A percentile compares a stretch with the other conserved stretches of the same genome.
These are phyloP conservation scores for Parambassis ranga DNA, from an alignment of 2,797 vertebrate species.

Conservation along the genomic window DNA sequence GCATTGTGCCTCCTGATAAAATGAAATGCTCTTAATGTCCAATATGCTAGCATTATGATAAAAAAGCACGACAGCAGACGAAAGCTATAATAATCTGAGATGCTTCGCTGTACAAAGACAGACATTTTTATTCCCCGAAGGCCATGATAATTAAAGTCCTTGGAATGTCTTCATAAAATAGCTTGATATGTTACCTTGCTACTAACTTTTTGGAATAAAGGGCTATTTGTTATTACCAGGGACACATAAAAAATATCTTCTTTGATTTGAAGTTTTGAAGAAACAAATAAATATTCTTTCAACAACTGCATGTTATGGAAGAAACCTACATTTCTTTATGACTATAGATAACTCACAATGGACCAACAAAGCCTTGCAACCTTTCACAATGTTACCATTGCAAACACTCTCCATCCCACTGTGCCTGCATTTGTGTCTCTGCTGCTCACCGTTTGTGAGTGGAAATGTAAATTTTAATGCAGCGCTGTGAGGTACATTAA, in stretches of 20 bases:
- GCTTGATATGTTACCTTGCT: slow-evolving; percentile 35
- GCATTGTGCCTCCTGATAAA: background rate
- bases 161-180: slow-evolving; percentile 46
- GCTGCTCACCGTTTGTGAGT: slow-evolving; percentile 54
- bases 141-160: slow-evolving; percentile 55
- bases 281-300: background rate
- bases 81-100: slow-evolving; percentile 26
- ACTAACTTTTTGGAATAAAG: slow-evolving; percentile 32
- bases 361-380: slow-evolving; percentile 27
- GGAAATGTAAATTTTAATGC: slow-evolving; percentile 63
- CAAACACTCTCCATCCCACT: slow-evolving; percentile 34
- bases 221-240: slow-evolving; percentile 32
- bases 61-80: slow-evolving; percentile 22
- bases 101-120: slow-evolving; percentile 23
- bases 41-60: slow-evolving; percentile 11
- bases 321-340: no score
- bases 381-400: slow-evolving; percentile 37
- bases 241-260: slow-evolving; percentile 24
- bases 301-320: background rate
- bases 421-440: slow-evolving; percentile 31
- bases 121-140: slow-evolving; percentile 42
- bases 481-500: slow-evolving; percentile 67
- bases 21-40: slow-evolving; percentile 32
- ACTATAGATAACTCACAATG: no score
- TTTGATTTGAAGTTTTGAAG: slow-evolving; percentile 16